Evolutionary conservation across 2,797 vertebrate species (phyloP).

Genomic region (Acrocephalus scirpaceus): DNA sequence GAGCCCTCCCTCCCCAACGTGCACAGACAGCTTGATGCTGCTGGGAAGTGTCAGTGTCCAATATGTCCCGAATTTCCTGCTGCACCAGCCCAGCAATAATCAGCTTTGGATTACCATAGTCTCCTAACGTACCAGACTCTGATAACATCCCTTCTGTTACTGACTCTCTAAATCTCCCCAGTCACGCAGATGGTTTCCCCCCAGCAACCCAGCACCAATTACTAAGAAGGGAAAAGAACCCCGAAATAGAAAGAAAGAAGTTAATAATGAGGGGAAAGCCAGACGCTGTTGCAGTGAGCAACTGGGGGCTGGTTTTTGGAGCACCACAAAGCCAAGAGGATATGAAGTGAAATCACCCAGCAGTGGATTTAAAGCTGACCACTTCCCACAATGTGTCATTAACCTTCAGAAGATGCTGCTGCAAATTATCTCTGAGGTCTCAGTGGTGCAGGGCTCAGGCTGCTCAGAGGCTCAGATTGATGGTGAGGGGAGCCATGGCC

Average conservation of each 20-base stretch:
- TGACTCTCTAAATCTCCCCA: not conserved
- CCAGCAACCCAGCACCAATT: not conserved
- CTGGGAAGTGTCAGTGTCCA: not conserved
- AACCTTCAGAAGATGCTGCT: not conserved
- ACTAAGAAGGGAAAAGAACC: not conserved
- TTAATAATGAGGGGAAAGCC: not conserved
- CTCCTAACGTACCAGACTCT: not conserved
- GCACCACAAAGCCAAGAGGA: not conserved
- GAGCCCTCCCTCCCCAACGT: rapidly evolving
- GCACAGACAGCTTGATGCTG: rapidly evolving
- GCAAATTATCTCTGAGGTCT: not conserved
- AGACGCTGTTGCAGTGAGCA: not conserved
- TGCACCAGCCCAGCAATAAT: constrained; percentile 1
- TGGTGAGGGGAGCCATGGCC: rapidly evolving
- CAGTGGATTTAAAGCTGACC: not conserved
- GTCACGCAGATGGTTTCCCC: not conserved
- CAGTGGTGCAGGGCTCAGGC: not conserved
- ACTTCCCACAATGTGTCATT: not conserved
- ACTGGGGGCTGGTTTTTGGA: not conserved
- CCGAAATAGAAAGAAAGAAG: not conserved
- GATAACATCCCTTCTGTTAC: constrained; percentile 14
- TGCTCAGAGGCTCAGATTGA: rapidly evolving
- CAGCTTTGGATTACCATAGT: constrained; percentile 40
- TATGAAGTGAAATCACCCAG: not conserved
- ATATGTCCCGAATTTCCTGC: not conserved